Conservation (phyloP, 2,113 vertebrate genomes). For the Tupaia tana region DNA sequence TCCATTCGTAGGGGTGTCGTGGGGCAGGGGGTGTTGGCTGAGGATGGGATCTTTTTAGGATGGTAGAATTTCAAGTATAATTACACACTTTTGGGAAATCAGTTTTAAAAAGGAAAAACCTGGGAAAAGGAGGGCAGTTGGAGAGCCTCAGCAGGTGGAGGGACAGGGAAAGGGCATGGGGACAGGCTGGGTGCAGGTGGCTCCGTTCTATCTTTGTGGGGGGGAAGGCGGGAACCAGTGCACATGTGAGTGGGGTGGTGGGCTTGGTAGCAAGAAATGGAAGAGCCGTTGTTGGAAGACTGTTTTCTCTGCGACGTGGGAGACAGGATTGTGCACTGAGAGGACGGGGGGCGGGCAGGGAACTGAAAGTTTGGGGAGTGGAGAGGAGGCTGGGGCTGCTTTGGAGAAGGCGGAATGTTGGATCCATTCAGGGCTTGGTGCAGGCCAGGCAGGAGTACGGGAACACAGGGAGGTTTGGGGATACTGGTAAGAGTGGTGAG, state of each 20-base stretch:
- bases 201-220: not conserved
- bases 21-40: not conserved
- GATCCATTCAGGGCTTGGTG: not conserved
- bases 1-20: not conserved
- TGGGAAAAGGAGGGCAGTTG: not conserved
- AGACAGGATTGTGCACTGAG: not conserved
- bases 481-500: not conserved
- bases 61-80: not conserved
- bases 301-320: not conserved
- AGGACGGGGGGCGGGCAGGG: not conserved
- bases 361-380: not conserved
- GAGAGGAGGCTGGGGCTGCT: not conserved
- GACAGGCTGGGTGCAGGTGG: not conserved
- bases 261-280: not conserved
- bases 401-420: not conserved
- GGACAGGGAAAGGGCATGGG: not conserved
- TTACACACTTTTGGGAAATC: not conserved
- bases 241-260: not conserved
- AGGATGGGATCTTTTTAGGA: not conserved
- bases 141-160: not conserved
- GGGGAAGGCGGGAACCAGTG: accelerated
- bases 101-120: not conserved
- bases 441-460: not conserved
- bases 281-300: not conserved
- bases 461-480: not conserved